phyloP scores from a whole-genome alignment of 2,113 vertebrate species.

The Tragulus kanchil region DNA sequence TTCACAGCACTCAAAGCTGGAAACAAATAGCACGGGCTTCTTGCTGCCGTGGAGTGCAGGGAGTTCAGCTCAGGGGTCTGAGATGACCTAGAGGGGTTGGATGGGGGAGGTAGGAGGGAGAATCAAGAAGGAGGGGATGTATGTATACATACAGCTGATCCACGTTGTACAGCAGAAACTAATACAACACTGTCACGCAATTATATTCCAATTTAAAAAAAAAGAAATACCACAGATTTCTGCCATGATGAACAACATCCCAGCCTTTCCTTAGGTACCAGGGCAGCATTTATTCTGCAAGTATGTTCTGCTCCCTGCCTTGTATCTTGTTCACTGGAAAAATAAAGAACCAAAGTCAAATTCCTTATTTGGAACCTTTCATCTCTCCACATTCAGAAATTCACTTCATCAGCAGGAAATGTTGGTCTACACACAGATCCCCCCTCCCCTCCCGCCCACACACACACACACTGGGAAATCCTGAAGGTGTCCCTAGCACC shows the following conservation, averaged over 20 bases:
- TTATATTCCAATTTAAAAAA: background rate
- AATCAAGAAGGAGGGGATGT: background rate
- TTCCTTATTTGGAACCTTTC: background rate
- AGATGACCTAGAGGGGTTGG: background rate
- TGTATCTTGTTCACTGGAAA: background rate
- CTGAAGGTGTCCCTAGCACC: background rate
- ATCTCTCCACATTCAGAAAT: background rate
- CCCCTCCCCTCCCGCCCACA: background rate
- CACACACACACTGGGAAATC: background rate
- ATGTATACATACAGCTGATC: background rate
- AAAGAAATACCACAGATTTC: background rate
- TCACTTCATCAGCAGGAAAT: background rate
- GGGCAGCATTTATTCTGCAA: background rate
- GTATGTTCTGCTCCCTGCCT: background rate
- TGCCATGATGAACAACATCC: background rate
- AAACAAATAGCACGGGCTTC: background rate
- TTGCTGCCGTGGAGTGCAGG: background rate
- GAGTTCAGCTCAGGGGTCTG: background rate
- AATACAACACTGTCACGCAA: background rate
- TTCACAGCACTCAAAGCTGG: background rate
- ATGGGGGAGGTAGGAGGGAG: background rate
- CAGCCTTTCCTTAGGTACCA: background rate
- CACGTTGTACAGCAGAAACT: background rate
- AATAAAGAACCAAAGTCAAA: background rate
- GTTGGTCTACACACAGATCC: background rate